Evolutionary conservation across 2,113 vertebrate species (phyloP).

Genomic region (Clarias magur): DNA sequence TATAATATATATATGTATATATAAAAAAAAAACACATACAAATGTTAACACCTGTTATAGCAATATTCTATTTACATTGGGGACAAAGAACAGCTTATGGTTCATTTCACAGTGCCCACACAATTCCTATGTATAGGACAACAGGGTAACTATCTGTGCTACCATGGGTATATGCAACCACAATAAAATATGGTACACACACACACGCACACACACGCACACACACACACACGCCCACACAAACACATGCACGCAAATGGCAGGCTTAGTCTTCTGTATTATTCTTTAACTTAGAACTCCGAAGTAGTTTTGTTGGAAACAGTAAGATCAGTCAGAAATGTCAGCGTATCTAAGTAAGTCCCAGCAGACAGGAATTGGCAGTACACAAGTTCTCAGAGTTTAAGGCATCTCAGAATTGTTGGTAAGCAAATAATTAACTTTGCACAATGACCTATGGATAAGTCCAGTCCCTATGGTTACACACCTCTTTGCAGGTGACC

Average conservation of each 20-base stretch:
- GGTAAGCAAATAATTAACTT: conserved; percentile 26
- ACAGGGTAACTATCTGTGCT: conserved; percentile 51
- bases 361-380: conserved; percentile 51
- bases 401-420: conserved; percentile 54
- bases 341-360: conserved; percentile 34
- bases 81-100: conserved; percentile 42
- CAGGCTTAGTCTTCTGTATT: conserved; percentile 66
- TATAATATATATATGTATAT: neutral
- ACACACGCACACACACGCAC: conserved; percentile 34
- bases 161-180: conserved; percentile 65
- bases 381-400: conserved; percentile 44
- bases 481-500: neutral
- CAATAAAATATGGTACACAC: conserved; percentile 51
- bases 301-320: conserved; percentile 41
- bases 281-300: conserved; percentile 66
- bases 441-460: conserved; percentile 5
- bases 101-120: conserved; percentile 76
- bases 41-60: conserved; percentile 13
- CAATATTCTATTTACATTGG: conserved; percentile 38
- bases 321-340: conserved; percentile 28
- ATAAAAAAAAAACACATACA: conserved; percentile 7
- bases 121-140: conserved; percentile 65
- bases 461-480: neutral
- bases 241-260: conserved; percentile 46
- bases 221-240: neutral